Base-by-base conservation (phyloP, 2,797 vertebrate species). In the Oreonectes daqikongensis region DNA sequence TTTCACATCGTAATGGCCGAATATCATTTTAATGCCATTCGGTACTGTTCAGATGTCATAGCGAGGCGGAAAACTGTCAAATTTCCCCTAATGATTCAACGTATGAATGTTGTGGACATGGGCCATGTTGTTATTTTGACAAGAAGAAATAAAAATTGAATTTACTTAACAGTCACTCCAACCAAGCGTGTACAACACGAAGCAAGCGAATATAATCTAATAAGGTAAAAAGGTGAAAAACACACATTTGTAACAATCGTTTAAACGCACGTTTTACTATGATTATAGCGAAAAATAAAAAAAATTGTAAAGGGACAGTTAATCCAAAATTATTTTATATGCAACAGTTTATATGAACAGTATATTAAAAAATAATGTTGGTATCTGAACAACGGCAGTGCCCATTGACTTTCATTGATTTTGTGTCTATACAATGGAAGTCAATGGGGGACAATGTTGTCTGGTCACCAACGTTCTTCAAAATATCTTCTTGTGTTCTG, bases 181-280 rank as follows among this genome's bases (percentile, higher is more conserved):
- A 86, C 88, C 87, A 90, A 79, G 79, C 87, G 87, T 80, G 84
- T 88, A 87, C 81, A 74, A 89, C 85, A 88, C 86, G 79, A 90
- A 87, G 87, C 90, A 91, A 91, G 89, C 88, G 90, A 88, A 87
- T 85, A 80, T 77, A 82, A 79, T 90, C 50, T 74, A 60, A 79
- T 82, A 83, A 78, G 68, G 28, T 69, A 86, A 85, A 61, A 59
- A 83, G 85, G 85, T 57, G 76, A 85, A 67, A 71, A 68, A 32
- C 64, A 79, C 32, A 42, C 22, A 80, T 86, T 85, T 84, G 81
- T 89, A 86, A 91, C 86, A 77, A 88, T 75, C 73, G 86, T 85
- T 69, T 75, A 69, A 71, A 87, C 14, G 81, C 82, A 78, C 79
- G 74, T 35, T 22, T 18, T 28, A 30, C 57, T 32, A 84, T 83